A percentile compares a stretch with the other conserved stretches of the same genome.
Conservation (phyloP, 1,140 invertebrate genomes). For the Rhyacophila brunnea region DNA sequence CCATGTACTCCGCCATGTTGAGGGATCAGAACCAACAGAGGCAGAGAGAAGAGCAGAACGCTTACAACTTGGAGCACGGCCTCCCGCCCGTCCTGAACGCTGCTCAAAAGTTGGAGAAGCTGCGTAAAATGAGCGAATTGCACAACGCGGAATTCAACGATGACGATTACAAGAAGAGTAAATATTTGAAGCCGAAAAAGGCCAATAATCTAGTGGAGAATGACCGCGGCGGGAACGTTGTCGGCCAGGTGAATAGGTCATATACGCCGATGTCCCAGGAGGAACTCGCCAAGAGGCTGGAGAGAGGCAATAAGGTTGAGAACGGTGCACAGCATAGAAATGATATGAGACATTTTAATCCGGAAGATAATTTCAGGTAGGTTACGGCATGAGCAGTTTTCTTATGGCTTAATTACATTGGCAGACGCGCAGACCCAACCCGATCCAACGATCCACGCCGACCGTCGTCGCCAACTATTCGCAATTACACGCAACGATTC, state of each 20-base stretch:
- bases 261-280: slow-evolving; percentile 17
- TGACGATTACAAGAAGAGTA: neutral
- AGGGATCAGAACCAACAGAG: slow-evolving; percentile 38
- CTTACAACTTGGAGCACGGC: slow-evolving; percentile 33
- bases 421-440: no score
- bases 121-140: slow-evolving; percentile 42
- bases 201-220: neutral
- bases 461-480: no score
- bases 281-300: slow-evolving; percentile 11
- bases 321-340: neutral
- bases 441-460: no score
- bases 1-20: slow-evolving; percentile 21
- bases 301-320: neutral
- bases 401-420: no score
- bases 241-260: neutral
- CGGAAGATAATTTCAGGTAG: no score
- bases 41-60: slow-evolving; percentile 35
- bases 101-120: slow-evolving; percentile 43
- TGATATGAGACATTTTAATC: neutral
- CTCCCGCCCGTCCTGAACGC: slow-evolving; percentile 42
- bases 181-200: slow-evolving; percentile 1
- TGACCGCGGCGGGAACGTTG: no score
- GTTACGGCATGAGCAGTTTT: no score
- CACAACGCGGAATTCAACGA: slow-evolving; percentile 13
- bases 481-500: no score